Conservation (phyloP, 1,140 invertebrate species). For the Meteorus sp. region DNA sequence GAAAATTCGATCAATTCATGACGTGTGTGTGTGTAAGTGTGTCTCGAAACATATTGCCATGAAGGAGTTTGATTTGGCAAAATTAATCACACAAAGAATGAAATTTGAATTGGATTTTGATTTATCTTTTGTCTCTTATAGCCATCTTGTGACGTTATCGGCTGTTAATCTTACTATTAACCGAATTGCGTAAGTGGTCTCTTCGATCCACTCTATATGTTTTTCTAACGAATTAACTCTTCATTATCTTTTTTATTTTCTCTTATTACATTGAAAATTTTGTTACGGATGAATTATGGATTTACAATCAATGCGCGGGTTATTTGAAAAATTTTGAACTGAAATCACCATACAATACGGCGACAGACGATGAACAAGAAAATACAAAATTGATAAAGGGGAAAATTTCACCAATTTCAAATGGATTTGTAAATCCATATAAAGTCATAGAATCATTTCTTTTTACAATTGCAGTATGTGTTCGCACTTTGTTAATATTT, state of each 20-base stretch:
- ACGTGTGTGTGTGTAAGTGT: too few relatives aligned
- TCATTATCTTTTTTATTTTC: conserved; percentile 20
- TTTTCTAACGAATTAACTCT: conserved; percentile 29
- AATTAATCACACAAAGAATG: conserved; percentile 26
- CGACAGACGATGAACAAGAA: too few relatives aligned
- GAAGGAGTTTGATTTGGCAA: neutral
- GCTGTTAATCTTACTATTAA: conserved; percentile 86
- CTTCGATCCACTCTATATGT: conserved; percentile 56
- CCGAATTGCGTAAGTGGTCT: conserved; percentile 83
- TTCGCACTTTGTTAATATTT: conserved; percentile 17
- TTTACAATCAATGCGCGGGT: conserved; percentile 36
- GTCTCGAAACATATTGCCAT: too few relatives aligned
- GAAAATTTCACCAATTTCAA: too few relatives aligned
- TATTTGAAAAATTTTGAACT: conserved; percentile 6
- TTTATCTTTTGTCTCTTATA: conserved; percentile 64
- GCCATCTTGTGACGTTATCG: conserved; percentile 87
- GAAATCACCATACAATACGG: too few relatives aligned
- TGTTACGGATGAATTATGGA: conserved; percentile 37
- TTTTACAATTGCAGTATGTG: conserved; percentile 1
- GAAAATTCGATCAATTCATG: too few relatives aligned
- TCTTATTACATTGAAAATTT: conserved; percentile 17
- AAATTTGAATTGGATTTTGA: conserved; percentile 51
- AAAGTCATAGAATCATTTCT: conserved; percentile 3
- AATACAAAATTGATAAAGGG: too few relatives aligned
- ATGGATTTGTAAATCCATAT: conserved; percentile 43